These are phyloP conservation scores for Desmodus rotundus DNA, from an alignment of 2,113 vertebrate species.

Conservation along the genomic window DNA sequence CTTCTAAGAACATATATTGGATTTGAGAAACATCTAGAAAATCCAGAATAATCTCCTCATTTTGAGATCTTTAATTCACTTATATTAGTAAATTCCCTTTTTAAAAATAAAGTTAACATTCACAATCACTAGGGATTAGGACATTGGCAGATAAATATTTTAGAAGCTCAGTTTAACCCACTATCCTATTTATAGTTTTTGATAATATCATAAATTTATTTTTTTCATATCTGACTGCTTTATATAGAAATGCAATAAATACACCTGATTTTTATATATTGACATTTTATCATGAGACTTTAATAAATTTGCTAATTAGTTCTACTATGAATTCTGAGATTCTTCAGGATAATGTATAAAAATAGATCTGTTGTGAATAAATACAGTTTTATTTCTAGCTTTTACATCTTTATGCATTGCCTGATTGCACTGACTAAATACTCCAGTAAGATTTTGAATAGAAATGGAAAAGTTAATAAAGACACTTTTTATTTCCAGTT, in stretches of 20 bases:
- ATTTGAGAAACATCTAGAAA: neutral
- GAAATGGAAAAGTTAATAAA: neutral
- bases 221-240: neutral
- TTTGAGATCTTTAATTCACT: neutral
- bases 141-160: neutral
- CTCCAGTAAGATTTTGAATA: neutral
- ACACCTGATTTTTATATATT: neutral
- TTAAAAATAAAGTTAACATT: neutral
- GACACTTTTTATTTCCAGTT: neutral
- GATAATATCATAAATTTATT: neutral
- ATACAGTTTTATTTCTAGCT: neutral
- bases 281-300: neutral
- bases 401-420: neutral
- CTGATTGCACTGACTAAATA: neutral
- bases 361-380: neutral
- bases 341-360: neutral
- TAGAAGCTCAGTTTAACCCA: neutral
- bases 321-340: neutral
- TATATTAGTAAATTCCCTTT: neutral
- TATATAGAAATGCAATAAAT: neutral
- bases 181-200: neutral
- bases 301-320: neutral
- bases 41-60: neutral
- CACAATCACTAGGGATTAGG: neutral
- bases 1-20: neutral